These are phyloP conservation scores for Drosophila buzzatii DNA, from an alignment of 2,888 invertebrate genomes.

Conservation along the genomic window DNA sequence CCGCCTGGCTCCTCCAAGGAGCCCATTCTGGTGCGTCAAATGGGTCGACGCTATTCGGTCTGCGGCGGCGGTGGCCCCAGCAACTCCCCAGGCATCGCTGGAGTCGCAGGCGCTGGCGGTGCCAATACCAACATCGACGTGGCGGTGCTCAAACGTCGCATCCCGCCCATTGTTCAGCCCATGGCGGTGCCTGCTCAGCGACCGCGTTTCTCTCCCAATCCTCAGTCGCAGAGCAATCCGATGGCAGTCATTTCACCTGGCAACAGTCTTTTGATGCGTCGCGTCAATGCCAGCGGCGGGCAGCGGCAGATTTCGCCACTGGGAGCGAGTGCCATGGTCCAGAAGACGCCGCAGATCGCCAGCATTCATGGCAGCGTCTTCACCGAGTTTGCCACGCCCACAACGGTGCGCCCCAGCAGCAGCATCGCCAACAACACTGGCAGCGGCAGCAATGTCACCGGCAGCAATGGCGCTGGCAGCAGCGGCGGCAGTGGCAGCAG, in stretches of 20 bases:
- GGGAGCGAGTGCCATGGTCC: conserved; percentile 8
- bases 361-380: conserved; percentile 44
- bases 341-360: conserved; percentile 52
- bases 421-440: background rate
- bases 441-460: background rate
- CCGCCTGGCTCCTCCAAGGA: background rate
- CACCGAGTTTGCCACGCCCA: conserved; percentile 45
- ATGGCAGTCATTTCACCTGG: conserved; percentile 1
- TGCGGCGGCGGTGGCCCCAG: conserved; percentile 43
- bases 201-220: conserved; percentile 40
- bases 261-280: conserved; percentile 42
- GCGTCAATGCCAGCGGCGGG: background rate
- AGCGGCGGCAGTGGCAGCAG: background rate
- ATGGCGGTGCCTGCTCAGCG: conserved; percentile 41
- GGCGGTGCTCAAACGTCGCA: conserved; percentile 54
- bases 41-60: conserved; percentile 59
- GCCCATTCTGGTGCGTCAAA: conserved; percentile 36
- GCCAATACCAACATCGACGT: conserved; percentile 8
- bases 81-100: too few relatives aligned
- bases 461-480: background rate
- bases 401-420: conserved; percentile 6
- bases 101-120: background rate
- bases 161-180: conserved; percentile 2
- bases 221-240: background rate
- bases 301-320: conserved; percentile 40